Base-by-base conservation (phyloP, 1,140 invertebrate species). In the Megalonaias nervosa region DNA sequence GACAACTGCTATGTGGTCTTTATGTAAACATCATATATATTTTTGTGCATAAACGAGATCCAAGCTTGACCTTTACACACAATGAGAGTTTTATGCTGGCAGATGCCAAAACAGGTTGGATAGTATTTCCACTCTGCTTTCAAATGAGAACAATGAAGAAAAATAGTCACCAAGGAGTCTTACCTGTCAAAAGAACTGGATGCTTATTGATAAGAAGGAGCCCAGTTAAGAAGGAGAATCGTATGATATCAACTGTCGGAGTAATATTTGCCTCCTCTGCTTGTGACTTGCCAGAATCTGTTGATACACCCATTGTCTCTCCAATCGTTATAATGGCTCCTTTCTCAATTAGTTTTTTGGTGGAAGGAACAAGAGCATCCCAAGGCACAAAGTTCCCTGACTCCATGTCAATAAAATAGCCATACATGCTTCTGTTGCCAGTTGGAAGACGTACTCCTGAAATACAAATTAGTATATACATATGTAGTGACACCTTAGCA, bases 351-450 rank as follows among this genome's bases (percentile, higher is more conserved):
- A 90, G 84, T 3, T 87, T 89, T 61, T 86, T 86, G 2, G 89
- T 90, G 60, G 84, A 85, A 14, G 90, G 90, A 17, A 91, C 86
- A 21, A 91, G 84, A 5, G 79, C 83, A 78, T 89, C 89, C 90
- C 90, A 91, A 13, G 86, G 83, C 9, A 88, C 80, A 87, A 91
- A 91, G 76, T 84, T 84, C 67, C 89, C 89, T 15, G 85, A 84
- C 69, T 90, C 86, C 84, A 90, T 85, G 80, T 91, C 90, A 19
- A 91, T 83, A 80, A 91, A 91, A 79, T 89, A 91, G 65, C 88
- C 86, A 80, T 87, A 91, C 31, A 91, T 88, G 60, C 82, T 89
- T 59, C 84, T 84, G 73, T 88, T 88, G 55, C 88, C 90, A 31
- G 89, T 84, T 38, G 90, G 90, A 16, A 91, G 80, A 67, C 89